Evolutionary conservation across 1,140 invertebrate species (phyloP).

Genomic region (Andricus grossulariae): DNA sequence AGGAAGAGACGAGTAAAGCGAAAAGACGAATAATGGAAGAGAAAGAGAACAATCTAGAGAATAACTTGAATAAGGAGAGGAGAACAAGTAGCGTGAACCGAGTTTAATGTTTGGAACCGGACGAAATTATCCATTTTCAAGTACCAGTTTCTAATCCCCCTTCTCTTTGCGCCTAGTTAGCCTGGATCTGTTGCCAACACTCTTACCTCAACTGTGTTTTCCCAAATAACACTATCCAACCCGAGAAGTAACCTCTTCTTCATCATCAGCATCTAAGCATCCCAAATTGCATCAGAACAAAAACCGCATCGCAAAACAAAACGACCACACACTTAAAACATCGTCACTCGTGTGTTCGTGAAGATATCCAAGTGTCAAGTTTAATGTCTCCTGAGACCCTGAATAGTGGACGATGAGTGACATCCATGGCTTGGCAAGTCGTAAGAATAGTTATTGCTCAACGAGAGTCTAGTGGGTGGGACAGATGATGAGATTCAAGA

Average conservation of each 20-base stretch:
- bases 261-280: background rate
- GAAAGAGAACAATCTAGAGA: background rate
- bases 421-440: constrained; percentile 15
- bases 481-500: constrained; percentile 17
- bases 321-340: background rate
- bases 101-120: background rate
- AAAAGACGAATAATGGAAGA: background rate
- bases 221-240: background rate
- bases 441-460: constrained; percentile 15
- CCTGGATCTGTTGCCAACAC: constrained; percentile 1
- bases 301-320: background rate
- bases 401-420: constrained; percentile 23
- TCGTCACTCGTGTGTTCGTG: background rate
- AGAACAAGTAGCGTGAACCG: background rate
- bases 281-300: background rate
- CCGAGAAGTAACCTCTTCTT: background rate
- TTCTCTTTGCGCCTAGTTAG: no score
- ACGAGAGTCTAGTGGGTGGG: background rate
- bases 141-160: background rate
- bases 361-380: constrained; percentile 20
- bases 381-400: constrained; percentile 28
- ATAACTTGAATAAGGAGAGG: background rate
- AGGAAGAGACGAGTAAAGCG: background rate
- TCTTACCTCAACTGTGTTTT: background rate
- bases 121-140: background rate